A percentile compares a stretch with the other conserved stretches of the same genome.
These are phyloP conservation scores for Lichenostomus cassidix DNA, from an alignment of 2,113 vertebrate species.

Conservation along the genomic window DNA sequence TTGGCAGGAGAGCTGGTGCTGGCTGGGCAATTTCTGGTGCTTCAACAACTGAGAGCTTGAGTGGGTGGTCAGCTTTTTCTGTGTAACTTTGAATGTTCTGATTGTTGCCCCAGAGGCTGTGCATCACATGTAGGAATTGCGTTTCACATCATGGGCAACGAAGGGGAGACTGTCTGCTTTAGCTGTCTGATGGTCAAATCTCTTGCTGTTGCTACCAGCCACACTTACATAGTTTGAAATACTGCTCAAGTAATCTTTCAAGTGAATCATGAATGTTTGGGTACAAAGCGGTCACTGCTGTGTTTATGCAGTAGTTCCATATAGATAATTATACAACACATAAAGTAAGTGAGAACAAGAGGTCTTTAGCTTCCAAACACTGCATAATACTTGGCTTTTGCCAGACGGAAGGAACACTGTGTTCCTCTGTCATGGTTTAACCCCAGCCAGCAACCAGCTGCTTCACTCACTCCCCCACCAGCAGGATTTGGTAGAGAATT, in stretches of 20 bases:
- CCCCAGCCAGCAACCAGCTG: background rate
- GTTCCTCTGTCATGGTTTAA: background rate
- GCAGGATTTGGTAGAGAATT: background rate
- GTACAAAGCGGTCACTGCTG: background rate
- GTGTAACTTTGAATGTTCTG: background rate
- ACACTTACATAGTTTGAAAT: background rate
- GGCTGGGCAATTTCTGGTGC: background rate
- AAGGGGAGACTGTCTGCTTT: background rate
- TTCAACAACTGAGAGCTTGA: background rate
- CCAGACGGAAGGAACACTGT: background rate
- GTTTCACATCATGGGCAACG: background rate
- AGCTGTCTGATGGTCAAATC: background rate
- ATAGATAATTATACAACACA: conserved; percentile 7
- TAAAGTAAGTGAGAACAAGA: conserved; percentile 32
- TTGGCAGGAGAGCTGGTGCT: background rate
- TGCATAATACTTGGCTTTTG: conserved; percentile 6
- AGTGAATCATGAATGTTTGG: background rate
- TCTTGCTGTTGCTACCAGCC: background rate
- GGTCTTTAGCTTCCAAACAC: conserved; percentile 25
- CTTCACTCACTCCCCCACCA: background rate
- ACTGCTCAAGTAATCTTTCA: background rate
- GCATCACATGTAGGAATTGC: background rate
- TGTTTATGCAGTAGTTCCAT: background rate
- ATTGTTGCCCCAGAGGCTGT: background rate
- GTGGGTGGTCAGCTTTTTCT: background rate